phyloP scores from a whole-genome alignment of 2,113 vertebrate genomes.

The Felis chaus region DNA sequence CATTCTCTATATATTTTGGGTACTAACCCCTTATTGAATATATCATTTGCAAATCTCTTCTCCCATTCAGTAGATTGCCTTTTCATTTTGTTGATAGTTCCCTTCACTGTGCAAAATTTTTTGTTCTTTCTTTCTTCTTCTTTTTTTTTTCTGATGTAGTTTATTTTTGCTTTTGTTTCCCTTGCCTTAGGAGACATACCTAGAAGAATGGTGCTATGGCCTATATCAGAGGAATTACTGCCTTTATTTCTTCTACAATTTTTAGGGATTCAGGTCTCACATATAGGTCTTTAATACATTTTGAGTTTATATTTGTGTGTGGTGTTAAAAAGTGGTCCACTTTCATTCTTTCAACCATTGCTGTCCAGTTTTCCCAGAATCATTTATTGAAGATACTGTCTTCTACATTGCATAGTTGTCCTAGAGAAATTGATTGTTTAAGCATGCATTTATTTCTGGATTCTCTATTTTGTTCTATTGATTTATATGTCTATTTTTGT shows the following conservation, averaged over 20 bases:
- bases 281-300: not conserved
- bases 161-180: not conserved
- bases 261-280: not conserved
- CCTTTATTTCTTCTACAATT: not conserved
- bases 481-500: not conserved
- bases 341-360: not conserved
- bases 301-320: not conserved
- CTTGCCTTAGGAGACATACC: not conserved
- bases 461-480: not conserved
- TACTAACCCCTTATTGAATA: not conserved
- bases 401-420: not conserved
- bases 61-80: not conserved
- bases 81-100: not conserved
- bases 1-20: not conserved
- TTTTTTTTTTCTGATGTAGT: not conserved
- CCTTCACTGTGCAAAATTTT: not conserved
- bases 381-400: not conserved
- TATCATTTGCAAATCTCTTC: not conserved
- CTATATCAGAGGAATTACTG: not conserved
- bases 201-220: not conserved
- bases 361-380: not conserved
- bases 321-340: not conserved
- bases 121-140: not conserved
- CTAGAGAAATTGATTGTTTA: not conserved
- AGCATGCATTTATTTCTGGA: not conserved